Base-by-base conservation (phyloP, 1,140 invertebrate species). In the Bombus terrestris region DNA sequence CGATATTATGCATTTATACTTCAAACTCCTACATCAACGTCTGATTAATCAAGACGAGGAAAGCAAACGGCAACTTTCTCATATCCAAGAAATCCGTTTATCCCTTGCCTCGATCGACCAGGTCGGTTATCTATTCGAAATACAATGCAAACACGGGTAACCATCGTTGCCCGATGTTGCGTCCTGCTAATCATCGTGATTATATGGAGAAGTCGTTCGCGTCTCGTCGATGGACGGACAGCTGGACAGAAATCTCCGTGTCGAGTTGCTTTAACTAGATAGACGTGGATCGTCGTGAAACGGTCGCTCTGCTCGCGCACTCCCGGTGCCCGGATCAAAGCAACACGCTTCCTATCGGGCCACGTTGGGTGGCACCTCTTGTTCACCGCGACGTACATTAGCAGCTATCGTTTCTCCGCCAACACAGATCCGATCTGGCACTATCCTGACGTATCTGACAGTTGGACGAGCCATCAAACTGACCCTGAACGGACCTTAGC, bases 371-470 rank as follows among this genome's bases (percentile, higher is more conserved):
- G 90, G 90, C 80, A 77, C 78, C 89, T 83, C 89, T 90, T 91
- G 89, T 90, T 90, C 89, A 82, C 88, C 81, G 75, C 72, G 71
- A 85, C 87, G 90, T 91, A 91, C 90, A 91, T 91, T 91, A 91
- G 89, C 87, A 80, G 87, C 89, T 91, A 91, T 91, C 90, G 85
- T 91, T 91, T 83, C 81, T 75, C 76, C 86, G 76, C 80, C 32
- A 22, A 32, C 59, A 47, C 71, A 90, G 85, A 71, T 75, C 84
- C 79, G 81, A 86, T 81, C 76, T 81, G 77, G 43, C 81, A 47
- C 72, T 91, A 91, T 91, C 90, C 74, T 75, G 89, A 91, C 90
- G 85, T 85, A 91, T 91, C 90, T 91, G 90, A 91, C 90, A 91
- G 81, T 74, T 72, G 71, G 83, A 72, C 64, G 78, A 86, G 62